Evolutionary conservation across 2,797 vertebrate genomes (phyloP).

Genomic region (Phoebastria nigripes): DNA sequence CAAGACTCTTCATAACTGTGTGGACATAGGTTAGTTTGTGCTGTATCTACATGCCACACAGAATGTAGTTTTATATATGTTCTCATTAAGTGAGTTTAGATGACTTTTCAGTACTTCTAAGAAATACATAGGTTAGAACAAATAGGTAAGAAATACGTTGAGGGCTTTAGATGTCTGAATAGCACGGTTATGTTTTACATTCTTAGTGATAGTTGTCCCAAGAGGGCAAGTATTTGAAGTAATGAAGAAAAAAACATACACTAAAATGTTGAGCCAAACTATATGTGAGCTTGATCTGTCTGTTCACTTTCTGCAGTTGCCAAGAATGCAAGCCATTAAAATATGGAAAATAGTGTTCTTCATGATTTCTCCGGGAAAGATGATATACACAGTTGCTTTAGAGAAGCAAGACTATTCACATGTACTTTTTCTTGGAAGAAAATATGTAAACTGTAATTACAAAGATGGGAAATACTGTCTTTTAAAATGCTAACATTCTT

Average conservation of each 20-base stretch:
- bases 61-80: background rate
- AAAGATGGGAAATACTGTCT: background rate
- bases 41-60: background rate
- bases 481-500: background rate
- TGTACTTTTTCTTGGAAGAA: background rate
- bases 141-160: background rate
- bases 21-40: background rate
- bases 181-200: background rate
- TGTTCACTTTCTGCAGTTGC: conserved; percentile 38
- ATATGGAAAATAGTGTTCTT: background rate
- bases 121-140: background rate
- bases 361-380: background rate
- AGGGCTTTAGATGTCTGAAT: background rate
- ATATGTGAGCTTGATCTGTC: background rate
- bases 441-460: background rate
- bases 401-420: background rate
- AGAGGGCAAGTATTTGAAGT: background rate
- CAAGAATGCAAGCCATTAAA: conserved; percentile 31
- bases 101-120: background rate
- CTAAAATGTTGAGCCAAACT: background rate
- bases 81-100: background rate
- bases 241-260: background rate
- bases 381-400: background rate
- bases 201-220: background rate
- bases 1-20: background rate